These are phyloP conservation scores for Grantiella picta DNA, from an alignment of 2,113 vertebrate genomes.

Conservation along the genomic window DNA sequence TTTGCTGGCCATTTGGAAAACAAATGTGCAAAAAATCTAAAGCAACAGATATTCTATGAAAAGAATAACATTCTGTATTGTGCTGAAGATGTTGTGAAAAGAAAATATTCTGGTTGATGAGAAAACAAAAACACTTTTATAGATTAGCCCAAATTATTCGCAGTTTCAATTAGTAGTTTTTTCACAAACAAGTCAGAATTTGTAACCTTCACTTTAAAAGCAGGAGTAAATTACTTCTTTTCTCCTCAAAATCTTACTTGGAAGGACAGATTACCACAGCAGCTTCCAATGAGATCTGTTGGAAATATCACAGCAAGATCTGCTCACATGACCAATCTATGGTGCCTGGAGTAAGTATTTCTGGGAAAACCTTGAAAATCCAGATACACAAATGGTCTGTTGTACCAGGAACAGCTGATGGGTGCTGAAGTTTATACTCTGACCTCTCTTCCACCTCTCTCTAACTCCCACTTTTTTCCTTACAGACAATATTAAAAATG, in stretches of 20 bases:
- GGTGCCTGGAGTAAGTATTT: background rate
- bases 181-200: background rate
- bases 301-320: background rate
- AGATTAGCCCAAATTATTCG: background rate
- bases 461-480: background rate
- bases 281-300: background rate
- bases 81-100: background rate
- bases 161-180: background rate
- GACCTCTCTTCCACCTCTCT: background rate
- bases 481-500: background rate
- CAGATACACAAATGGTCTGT: background rate
- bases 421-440: background rate
- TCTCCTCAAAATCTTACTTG: background rate
- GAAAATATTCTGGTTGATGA: background rate
- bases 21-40: background rate
- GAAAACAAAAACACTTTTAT: background rate
- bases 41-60: background rate
- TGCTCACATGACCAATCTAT: background rate
- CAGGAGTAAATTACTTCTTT: background rate
- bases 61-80: background rate
- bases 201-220: background rate
- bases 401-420: background rate
- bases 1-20: background rate
- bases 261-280: background rate
- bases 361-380: background rate